phyloP scores from a whole-genome alignment of 2,113 vertebrate genomes.

The Machaerirhynchus nigripectus region DNA sequence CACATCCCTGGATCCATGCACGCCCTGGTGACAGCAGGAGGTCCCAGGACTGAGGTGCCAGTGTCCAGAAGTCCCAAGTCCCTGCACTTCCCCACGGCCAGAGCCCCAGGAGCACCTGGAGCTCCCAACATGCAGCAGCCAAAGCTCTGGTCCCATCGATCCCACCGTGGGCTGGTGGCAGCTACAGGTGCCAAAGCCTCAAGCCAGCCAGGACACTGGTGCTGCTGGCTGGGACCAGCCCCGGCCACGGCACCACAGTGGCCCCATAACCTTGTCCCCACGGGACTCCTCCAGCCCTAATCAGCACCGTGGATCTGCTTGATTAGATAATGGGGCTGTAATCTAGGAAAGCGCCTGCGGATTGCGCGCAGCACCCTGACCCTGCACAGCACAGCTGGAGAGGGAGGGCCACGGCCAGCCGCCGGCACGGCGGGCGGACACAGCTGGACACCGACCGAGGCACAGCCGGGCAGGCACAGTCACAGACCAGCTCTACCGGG shows the following conservation, averaged over 20 bases:
- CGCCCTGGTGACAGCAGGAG: background rate
- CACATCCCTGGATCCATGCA: fast-evolving
- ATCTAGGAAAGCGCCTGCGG: constrained; percentile 38
- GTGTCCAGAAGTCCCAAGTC: fast-evolving
- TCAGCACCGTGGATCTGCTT: background rate
- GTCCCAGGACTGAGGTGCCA: background rate
- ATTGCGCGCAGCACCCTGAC: background rate
- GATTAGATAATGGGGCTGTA: constrained; percentile 59
- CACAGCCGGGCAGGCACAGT: background rate
- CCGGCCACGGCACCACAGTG: fast-evolving
- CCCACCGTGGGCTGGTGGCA: background rate
- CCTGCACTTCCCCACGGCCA: fast-evolving
- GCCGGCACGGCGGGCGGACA: fast-evolving
- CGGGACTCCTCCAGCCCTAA: background rate
- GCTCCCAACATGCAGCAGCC: fast-evolving
- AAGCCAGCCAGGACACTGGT: background rate
- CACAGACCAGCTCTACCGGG: fast-evolving
- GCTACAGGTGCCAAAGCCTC: fast-evolving
- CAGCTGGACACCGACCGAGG: background rate
- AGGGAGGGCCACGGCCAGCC: background rate
- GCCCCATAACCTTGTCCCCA: constrained; percentile 57
- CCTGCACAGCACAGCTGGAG: constrained; percentile 17
- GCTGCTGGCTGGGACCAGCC: background rate
- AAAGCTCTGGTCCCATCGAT: fast-evolving
- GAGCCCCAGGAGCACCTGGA: background rate